phyloP scores from a whole-genome alignment of 1,140 invertebrate genomes.

The Musca vetustissima region DNA sequence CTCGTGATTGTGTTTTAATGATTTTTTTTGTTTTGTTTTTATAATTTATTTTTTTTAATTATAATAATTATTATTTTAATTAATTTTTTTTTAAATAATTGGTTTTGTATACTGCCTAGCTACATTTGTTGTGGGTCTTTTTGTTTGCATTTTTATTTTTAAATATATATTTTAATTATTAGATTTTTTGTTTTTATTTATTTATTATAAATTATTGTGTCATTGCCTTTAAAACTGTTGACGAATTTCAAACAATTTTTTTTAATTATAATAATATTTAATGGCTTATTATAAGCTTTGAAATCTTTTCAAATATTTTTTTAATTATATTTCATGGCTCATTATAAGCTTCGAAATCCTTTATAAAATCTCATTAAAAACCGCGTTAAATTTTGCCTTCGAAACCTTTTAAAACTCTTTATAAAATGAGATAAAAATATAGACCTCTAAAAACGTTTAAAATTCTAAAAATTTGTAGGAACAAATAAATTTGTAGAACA shows the following conservation, averaged over 20 bases:
- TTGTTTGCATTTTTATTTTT: constrained; percentile 23
- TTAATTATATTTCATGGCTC: too few relatives aligned
- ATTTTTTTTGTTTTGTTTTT: not conserved
- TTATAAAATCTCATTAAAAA: too few relatives aligned
- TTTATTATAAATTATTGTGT: constrained; percentile 31
- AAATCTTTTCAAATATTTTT: too few relatives aligned
- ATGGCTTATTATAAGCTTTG: too few relatives aligned
- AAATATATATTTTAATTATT: constrained; percentile 24
- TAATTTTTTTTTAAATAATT: not conserved
- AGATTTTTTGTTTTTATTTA: not conserved
- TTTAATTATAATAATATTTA: too few relatives aligned
- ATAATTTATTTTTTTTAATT: constrained; percentile 14
- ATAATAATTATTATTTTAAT: constrained; percentile 14
- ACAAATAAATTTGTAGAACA: too few relatives aligned
- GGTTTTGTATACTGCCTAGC: constrained; percentile 27
- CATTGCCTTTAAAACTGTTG: not conserved
- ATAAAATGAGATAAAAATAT: too few relatives aligned
- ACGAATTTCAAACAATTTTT: not conserved
- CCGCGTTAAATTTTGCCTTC: too few relatives aligned
- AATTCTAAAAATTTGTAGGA: too few relatives aligned
- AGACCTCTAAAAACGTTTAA: too few relatives aligned
- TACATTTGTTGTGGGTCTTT: constrained; percentile 39
- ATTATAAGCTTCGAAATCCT: too few relatives aligned
- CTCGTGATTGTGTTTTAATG: constrained; percentile 18
- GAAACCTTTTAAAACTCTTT: too few relatives aligned